Evolutionary conservation across 2,888 invertebrate genomes (phyloP).

Genomic region (Caenorhabditis sp.): DNA sequence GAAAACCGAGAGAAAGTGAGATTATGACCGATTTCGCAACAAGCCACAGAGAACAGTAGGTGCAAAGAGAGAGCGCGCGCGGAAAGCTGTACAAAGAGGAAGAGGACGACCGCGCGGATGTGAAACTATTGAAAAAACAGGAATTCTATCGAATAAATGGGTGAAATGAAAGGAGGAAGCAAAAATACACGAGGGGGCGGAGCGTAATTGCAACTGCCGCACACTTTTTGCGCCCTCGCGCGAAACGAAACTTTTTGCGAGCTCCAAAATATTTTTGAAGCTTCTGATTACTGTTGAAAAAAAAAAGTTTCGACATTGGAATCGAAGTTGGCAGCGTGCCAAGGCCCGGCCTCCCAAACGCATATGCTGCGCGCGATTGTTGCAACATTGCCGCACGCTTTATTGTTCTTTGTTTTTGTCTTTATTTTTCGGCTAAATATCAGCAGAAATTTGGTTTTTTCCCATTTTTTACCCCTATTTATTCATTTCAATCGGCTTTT

Average conservation of each 20-base stretch:
- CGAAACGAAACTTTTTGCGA: background rate
- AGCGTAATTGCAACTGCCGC: conserved; percentile 32
- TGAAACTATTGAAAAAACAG: conserved; percentile 29
- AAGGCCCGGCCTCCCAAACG: no score
- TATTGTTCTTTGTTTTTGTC: no score
- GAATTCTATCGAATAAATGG: conserved; percentile 2
- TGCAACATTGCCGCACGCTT: no score
- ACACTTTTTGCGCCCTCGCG: background rate
- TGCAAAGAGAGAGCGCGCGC: conserved; percentile 9
- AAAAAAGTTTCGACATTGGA: no score
- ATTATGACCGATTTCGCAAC: conserved; percentile 41
- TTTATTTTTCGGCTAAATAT: no score
- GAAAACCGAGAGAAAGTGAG: background rate
- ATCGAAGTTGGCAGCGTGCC: no score
- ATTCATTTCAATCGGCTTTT: no score
- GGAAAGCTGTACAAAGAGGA: conserved; percentile 32
- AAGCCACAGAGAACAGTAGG: conserved; percentile 1
- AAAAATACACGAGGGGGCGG: conserved; percentile 14
- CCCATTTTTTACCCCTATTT: no score
- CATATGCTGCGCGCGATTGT: no score
- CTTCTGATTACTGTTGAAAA: no score
- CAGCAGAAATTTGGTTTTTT: no score
- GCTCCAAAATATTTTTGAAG: no score
- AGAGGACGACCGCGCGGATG: conserved; percentile 9
- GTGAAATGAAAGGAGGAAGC: background rate